These are phyloP conservation scores for Sinocyclocheilus anophthalmus DNA, from an alignment of 2,113 vertebrate species.

Conservation along the genomic window DNA sequence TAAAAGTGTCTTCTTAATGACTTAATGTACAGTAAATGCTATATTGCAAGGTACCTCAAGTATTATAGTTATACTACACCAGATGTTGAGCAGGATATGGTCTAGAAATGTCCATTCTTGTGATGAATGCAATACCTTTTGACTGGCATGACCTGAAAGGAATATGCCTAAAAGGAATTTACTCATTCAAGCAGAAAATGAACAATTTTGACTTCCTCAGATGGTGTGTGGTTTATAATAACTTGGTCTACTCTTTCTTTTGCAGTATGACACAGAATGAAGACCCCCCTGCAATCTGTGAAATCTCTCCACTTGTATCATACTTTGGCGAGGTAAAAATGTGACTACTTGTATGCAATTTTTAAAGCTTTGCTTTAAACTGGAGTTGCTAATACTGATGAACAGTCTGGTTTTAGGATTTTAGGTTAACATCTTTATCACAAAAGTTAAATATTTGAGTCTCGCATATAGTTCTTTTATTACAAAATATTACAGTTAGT, in stretches of 20 bases:
- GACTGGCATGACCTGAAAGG: not conserved
- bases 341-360: not conserved
- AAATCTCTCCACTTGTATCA: slow-evolving; percentile 91
- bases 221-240: not conserved
- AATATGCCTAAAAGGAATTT: not conserved
- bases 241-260: not conserved
- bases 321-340: slow-evolving; percentile 90
- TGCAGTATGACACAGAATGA: slow-evolving; percentile 67
- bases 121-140: not conserved
- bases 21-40: not conserved
- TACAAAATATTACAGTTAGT: not conserved
- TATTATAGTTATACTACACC: not conserved
- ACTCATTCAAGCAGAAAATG: not conserved
- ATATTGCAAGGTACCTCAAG: not conserved
- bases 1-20: not conserved
- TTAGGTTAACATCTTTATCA: not conserved
- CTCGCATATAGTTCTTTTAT: not conserved
- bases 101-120: not conserved
- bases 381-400: not conserved
- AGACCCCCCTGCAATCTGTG: slow-evolving; percentile 78
- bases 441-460: not conserved
- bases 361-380: not conserved
- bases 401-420: not conserved
- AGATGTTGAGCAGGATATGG: not conserved
- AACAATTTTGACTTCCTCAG: not conserved